Evolutionary conservation across 2,888 invertebrate genomes (phyloP).

Genomic region (Caenorhabditis uteleia): DNA sequence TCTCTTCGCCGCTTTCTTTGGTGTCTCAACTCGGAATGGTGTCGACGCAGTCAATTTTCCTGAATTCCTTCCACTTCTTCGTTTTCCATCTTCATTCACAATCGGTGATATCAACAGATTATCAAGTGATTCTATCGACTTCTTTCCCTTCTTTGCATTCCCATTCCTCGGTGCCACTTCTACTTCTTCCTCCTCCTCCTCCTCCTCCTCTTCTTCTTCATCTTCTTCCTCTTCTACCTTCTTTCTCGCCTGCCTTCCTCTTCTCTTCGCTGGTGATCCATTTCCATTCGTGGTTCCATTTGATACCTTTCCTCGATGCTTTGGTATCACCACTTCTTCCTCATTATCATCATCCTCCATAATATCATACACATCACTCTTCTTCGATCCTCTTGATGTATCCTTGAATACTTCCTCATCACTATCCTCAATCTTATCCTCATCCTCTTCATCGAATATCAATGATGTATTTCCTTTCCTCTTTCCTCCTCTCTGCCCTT

Average conservation of each 20-base stretch:
- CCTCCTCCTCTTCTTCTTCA: not conserved
- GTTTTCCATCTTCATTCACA: not conserved
- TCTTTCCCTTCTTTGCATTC: not conserved
- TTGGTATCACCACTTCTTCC: constrained; percentile 1
- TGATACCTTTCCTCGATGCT: constrained; percentile 2
- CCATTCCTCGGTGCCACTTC: not conserved
- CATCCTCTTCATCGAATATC: constrained; percentile 12
- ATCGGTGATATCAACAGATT: constrained; percentile 1
- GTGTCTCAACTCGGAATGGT: not conserved
- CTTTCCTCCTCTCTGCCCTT: not conserved
- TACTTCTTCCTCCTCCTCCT: not conserved
- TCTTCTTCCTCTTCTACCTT: constrained; percentile 9
- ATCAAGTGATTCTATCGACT: too few species aligned
- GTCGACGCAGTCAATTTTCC: not conserved
- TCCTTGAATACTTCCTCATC: too few species aligned
- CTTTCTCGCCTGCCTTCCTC: constrained; percentile 1
- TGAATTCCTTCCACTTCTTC: not conserved
- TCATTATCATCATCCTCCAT: constrained; percentile 20
- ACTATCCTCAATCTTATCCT: constrained; percentile 1
- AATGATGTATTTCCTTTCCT: not conserved
- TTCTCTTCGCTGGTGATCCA: constrained; percentile 3
- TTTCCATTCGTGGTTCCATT: constrained; percentile 9
- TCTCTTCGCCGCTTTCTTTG: not conserved
- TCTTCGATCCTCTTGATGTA: constrained; percentile 2
- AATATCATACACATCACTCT: constrained; percentile 8